phyloP scores from a whole-genome alignment of 2,888 invertebrate species.

The Hipparchia semele region DNA sequence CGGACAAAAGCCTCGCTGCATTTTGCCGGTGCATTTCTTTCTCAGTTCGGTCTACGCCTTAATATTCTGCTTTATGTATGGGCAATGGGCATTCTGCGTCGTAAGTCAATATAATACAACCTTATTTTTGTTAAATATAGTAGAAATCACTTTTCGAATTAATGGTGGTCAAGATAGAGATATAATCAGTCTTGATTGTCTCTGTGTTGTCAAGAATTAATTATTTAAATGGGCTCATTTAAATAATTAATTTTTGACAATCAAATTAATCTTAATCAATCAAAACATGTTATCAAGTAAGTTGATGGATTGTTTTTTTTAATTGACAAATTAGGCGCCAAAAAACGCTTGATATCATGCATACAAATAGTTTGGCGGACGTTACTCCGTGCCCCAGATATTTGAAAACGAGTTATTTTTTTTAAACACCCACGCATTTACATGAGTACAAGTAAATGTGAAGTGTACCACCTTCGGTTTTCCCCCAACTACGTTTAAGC shows the following conservation, averaged over 20 bases:
- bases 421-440: conserved; percentile 12
- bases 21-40: conserved; percentile 32
- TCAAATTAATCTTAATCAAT: conserved; percentile 15
- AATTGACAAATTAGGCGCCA: conserved; percentile 9
- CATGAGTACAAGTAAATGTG: too few relatives aligned
- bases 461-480: too few relatives aligned
- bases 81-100: too few relatives aligned
- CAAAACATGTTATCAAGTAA: conserved; percentile 7
- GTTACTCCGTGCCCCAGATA: conserved; percentile 10
- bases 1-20: conserved; percentile 40
- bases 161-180: too few relatives aligned
- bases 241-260: neutral
- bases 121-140: too few relatives aligned
- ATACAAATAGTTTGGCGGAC: neutral
- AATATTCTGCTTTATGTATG: too few relatives aligned
- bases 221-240: too few relatives aligned
- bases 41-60: neutral
- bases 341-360: neutral
- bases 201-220: too few relatives aligned
- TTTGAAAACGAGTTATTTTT: conserved; percentile 13
- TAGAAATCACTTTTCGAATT: too few relatives aligned
- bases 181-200: too few relatives aligned
- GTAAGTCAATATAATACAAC: too few relatives aligned
- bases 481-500: too few relatives aligned
- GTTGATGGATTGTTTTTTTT: conserved; percentile 13